A percentile compares a stretch with the other conserved stretches of the same genome.
These are phyloP conservation scores for Zaprionus inermis DNA, from an alignment of 1,140 invertebrate species.

Conservation along the genomic window DNA sequence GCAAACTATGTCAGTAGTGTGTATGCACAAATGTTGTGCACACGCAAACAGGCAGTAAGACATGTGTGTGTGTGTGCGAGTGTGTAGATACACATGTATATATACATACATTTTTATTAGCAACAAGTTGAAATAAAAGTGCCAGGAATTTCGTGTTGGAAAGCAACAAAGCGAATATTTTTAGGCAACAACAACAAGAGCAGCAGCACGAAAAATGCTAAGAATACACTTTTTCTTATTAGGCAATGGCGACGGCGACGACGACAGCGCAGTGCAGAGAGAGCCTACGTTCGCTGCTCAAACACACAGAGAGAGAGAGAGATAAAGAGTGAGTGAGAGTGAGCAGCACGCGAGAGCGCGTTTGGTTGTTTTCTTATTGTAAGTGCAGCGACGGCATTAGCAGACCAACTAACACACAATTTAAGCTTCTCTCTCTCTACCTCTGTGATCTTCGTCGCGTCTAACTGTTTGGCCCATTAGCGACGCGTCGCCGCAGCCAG, in stretches of 20 bases:
- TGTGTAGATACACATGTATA: slow-evolving; percentile 3
- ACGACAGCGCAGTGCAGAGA: slow-evolving; percentile 7
- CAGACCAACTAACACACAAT: slow-evolving; percentile 49
- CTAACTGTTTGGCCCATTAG: slow-evolving; percentile 37
- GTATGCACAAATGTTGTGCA: slow-evolving; percentile 68
- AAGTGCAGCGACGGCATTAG: slow-evolving; percentile 8
- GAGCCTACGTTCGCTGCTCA: no score
- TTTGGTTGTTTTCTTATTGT: neutral
- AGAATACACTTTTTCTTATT: slow-evolving; percentile 59
- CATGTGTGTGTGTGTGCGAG: neutral
- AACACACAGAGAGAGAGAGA: slow-evolving; percentile 7
- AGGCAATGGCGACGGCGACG: slow-evolving; percentile 31
- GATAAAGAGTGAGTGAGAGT: slow-evolving; percentile 11
- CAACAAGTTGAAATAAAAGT: slow-evolving; percentile 48
- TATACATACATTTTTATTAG: slow-evolving; percentile 33
- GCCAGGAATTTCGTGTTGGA: slow-evolving; percentile 50
- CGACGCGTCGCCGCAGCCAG: neutral
- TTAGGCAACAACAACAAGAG: slow-evolving; percentile 22
- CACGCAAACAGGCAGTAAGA: slow-evolving; percentile 40
- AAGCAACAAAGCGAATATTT: slow-evolving; percentile 45
- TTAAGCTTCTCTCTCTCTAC: slow-evolving; percentile 21
- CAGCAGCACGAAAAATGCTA: slow-evolving; percentile 35
- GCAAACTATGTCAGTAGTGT: slow-evolving; percentile 76
- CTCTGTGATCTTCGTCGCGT: slow-evolving; percentile 6
- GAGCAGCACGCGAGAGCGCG: slow-evolving; percentile 6